Evolutionary conservation across 2,888 invertebrate genomes (phyloP).

Genomic region (Philaethria dido): DNA sequence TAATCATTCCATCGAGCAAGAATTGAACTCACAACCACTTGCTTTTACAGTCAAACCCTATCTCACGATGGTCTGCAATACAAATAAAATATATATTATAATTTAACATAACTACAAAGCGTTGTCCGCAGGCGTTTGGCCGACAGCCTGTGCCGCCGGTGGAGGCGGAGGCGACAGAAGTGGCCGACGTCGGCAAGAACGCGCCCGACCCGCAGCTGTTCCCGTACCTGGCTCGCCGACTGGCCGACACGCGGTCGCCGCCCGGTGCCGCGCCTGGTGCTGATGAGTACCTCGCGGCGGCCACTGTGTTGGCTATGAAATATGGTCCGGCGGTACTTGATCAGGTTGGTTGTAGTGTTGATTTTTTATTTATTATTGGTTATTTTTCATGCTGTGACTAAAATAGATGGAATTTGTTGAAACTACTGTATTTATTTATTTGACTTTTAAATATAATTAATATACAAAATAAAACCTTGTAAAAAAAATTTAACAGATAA

Average conservation of each 20-base stretch:
- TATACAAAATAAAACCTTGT: too few species aligned
- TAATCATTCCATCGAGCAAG: too few species aligned
- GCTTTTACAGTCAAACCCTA: too few species aligned
- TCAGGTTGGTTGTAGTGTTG: constrained; percentile 55
- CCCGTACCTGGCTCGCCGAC: constrained; percentile 90
- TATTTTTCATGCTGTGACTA: not conserved
- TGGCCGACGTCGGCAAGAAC: constrained; percentile 46
- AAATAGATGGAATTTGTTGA: too few species aligned
- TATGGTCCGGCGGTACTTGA: constrained; percentile 89
- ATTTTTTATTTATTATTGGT: not conserved
- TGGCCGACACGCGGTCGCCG: constrained; percentile 67
- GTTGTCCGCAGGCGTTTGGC: constrained; percentile 88
- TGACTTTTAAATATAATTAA: too few species aligned
- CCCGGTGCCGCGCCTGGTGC: constrained; percentile 63
- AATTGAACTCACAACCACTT: too few species aligned
- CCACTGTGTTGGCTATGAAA: constrained; percentile 94
- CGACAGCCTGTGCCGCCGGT: constrained; percentile 92
- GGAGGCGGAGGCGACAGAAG: constrained; percentile 53
- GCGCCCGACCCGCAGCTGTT: constrained; percentile 89
- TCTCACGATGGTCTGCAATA: too few species aligned
- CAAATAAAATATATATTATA: too few species aligned
- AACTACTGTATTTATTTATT: too few species aligned
- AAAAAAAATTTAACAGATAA: too few species aligned
- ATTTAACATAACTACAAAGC: constrained; percentile 26
- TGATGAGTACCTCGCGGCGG: constrained; percentile 92